phyloP scores from a whole-genome alignment of 2,888 invertebrate species.

The Drosophila subsilvestris region DNA sequence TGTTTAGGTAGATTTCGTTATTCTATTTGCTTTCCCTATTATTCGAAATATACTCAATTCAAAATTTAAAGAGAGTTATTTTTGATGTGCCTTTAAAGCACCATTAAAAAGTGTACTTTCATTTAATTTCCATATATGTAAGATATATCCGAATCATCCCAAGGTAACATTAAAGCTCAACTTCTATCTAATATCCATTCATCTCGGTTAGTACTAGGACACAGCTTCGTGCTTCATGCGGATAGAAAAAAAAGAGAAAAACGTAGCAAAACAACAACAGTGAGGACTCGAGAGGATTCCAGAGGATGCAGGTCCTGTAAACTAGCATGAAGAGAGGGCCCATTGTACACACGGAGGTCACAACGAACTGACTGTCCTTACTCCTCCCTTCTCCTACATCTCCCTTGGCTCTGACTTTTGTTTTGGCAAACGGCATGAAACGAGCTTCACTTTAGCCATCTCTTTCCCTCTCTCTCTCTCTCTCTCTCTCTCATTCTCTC shows the following conservation, averaged over 20 bases:
- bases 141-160: constrained; percentile 4
- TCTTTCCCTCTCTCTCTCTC: constrained; percentile 5
- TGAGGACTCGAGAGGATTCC: constrained; percentile 43
- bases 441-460: constrained; percentile 48
- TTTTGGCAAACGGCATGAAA: constrained; percentile 68
- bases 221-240: not conserved
- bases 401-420: constrained; percentile 54
- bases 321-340: constrained; percentile 23
- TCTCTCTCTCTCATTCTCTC: constrained; percentile 7
- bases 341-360: constrained; percentile 42
- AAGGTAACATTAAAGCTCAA: not conserved
- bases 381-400: constrained; percentile 4
- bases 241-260: constrained; percentile 2
- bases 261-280: constrained; percentile 28
- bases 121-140: too few species aligned
- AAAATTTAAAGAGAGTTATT: not conserved
- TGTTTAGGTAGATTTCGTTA: not conserved
- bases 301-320: constrained; percentile 63
- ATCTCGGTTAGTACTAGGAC: not conserved
- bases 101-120: too few species aligned
- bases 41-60: not conserved
- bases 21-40: not conserved
- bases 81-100: not conserved
- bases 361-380: constrained; percentile 22
- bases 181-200: not conserved